A percentile compares a stretch with the other conserved stretches of the same genome.
phyloP scores from a whole-genome alignment of 2,113 vertebrate species.

The Fregata magnificens region DNA sequence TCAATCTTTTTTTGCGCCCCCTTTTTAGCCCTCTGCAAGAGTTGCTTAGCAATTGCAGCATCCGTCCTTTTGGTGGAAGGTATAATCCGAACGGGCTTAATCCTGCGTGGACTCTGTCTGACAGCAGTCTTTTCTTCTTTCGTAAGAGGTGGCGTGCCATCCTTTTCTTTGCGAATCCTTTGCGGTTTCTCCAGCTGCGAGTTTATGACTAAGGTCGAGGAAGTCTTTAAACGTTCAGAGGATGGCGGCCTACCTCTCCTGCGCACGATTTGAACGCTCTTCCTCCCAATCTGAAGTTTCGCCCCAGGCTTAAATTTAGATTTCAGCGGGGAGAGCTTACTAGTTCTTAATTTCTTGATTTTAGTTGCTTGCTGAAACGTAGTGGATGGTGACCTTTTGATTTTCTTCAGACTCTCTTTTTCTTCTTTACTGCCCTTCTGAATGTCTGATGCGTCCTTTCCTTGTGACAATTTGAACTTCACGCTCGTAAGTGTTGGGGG shows the following conservation, averaged over 20 bases:
- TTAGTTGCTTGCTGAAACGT: slow-evolving; percentile 84
- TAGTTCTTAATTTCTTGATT: slow-evolving; percentile 90
- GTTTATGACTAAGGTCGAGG: slow-evolving; percentile 67
- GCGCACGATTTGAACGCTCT: slow-evolving; percentile 85
- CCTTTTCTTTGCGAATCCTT: slow-evolving; percentile 80
- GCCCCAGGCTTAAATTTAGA: slow-evolving; percentile 88
- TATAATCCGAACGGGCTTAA: slow-evolving; percentile 93
- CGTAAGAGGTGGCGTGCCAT: slow-evolving; percentile 72
- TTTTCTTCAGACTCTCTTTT: slow-evolving; percentile 85
- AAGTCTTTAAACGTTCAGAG: slow-evolving; percentile 87
- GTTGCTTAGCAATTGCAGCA: slow-evolving; percentile 93
- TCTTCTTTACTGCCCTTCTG: slow-evolving; percentile 78
- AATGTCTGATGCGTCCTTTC: slow-evolving; percentile 70
- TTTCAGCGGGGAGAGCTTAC: slow-evolving; percentile 90
- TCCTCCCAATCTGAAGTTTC: slow-evolving; percentile 81
- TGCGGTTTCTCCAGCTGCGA: slow-evolving; percentile 86
- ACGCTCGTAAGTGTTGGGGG: slow-evolving; percentile 86
- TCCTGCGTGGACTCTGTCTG: slow-evolving; percentile 92
- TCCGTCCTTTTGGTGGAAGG: slow-evolving; percentile 95
- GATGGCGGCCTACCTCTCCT: slow-evolving; percentile 90
- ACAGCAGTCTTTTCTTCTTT: slow-evolving; percentile 79
- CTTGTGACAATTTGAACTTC: slow-evolving; percentile 80
- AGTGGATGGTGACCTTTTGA: slow-evolving; percentile 81
- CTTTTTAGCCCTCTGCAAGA: slow-evolving; percentile 94
- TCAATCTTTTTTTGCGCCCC: slow-evolving; percentile 91